Evolutionary conservation across 2,797 vertebrate genomes (phyloP).

Genomic region (Tadarida brasiliensis): DNA sequence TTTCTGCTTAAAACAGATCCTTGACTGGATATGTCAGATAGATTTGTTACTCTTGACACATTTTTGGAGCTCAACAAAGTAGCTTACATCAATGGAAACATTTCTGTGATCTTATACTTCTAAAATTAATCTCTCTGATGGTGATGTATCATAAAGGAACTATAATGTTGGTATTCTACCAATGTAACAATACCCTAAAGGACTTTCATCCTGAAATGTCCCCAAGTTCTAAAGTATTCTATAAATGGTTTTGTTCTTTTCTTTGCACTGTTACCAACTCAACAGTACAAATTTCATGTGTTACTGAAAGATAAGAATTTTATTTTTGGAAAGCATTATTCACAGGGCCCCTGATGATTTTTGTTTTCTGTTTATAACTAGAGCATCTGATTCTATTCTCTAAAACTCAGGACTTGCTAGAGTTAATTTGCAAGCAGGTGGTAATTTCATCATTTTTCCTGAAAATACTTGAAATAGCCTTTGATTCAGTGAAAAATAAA

Average conservation of each 20-base stretch:
- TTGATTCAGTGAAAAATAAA: conserved; percentile 36
- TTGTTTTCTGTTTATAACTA: conserved; percentile 36
- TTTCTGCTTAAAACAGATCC: conserved; percentile 80
- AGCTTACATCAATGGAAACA: conserved; percentile 51
- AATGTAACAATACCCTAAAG: conserved; percentile 51
- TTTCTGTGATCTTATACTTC: conserved; percentile 63
- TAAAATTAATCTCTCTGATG: conserved; percentile 77
- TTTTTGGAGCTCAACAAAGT: conserved; percentile 79
- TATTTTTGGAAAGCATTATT: conserved; percentile 71
- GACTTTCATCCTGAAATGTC: conserved; percentile 59
- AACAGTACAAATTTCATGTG: conserved; percentile 51
- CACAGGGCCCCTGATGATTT: background rate
- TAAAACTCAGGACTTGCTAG: conserved; percentile 22
- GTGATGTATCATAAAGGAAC: conserved; percentile 62
- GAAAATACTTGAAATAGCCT: conserved; percentile 52
- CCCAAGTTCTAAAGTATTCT: conserved; percentile 32
- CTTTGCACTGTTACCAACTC: background rate
- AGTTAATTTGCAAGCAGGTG: background rate
- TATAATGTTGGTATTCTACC: conserved; percentile 52
- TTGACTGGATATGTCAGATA: conserved; percentile 85
- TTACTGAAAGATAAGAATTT: conserved; percentile 60
- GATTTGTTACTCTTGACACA: conserved; percentile 82
- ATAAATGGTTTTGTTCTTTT: conserved; percentile 45
- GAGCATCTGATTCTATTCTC: background rate
- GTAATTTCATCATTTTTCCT: conserved; percentile 58